A percentile compares a stretch with the other conserved stretches of the same genome.
Evolutionary conservation across 2,113 vertebrate genomes (phyloP).

Genomic region (Etheostoma spectabile): DNA sequence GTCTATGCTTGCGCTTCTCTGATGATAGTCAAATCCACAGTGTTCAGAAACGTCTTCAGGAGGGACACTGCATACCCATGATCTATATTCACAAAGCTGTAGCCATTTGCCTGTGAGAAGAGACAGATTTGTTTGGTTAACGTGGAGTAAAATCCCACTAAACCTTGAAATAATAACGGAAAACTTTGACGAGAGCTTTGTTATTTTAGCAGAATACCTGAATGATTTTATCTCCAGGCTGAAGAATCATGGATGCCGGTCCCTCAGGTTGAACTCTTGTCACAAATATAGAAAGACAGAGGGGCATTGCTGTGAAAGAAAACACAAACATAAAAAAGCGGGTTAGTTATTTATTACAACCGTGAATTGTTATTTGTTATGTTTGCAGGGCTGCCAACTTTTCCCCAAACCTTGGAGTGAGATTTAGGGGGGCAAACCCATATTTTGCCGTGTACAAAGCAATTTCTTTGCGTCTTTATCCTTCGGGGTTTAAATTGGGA

Average conservation of each 20-base stretch:
- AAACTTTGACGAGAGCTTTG: neutral
- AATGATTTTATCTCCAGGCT: slow-evolving; percentile 92
- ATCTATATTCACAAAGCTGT: slow-evolving; percentile 97
- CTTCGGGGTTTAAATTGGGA: too few species aligned
- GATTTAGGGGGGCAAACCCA: too few species aligned
- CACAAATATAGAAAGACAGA: slow-evolving; percentile 98
- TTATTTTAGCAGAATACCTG: slow-evolving; percentile 62
- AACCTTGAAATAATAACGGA: neutral
- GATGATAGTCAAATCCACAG: slow-evolving; percentile 94
- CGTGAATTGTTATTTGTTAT: too few species aligned
- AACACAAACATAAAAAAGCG: too few species aligned
- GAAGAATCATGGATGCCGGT: slow-evolving; percentile 93
- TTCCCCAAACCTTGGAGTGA: too few species aligned
- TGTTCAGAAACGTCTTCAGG: slow-evolving; percentile 95
- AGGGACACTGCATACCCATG: slow-evolving; percentile 95
- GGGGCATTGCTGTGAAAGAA: too few species aligned
- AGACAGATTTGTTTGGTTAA: neutral
- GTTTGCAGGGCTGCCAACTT: too few species aligned
- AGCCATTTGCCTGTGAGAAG: slow-evolving; percentile 79
- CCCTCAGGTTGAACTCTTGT: slow-evolving; percentile 97
- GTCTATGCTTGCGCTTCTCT: slow-evolving; percentile 90
- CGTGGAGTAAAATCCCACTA: neutral
- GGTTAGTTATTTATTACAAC: too few species aligned
- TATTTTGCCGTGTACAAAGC: too few species aligned
- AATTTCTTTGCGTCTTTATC: too few species aligned